phyloP scores from a whole-genome alignment of 1,140 invertebrate species.

The Hyles euphorbiae region DNA sequence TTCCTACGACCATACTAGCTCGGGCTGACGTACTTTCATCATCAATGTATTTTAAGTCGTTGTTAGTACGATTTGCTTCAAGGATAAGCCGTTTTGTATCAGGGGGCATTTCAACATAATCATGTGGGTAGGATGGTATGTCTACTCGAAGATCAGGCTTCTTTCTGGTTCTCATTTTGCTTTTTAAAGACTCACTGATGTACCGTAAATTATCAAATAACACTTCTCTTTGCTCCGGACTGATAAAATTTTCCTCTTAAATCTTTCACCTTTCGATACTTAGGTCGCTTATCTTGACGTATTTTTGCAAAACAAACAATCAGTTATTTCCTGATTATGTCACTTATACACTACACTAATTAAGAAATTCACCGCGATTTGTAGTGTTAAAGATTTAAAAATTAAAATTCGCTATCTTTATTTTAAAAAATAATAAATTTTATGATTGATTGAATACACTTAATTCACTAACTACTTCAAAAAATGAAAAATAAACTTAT shows the following conservation, averaged over 20 bases:
- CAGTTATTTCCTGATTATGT: not conserved
- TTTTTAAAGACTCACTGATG: slow-evolving; percentile 11
- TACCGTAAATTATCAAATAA: slow-evolving; percentile 7
- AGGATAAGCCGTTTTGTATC: slow-evolving; percentile 25
- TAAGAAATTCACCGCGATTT: not conserved
- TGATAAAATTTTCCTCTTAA: slow-evolving; percentile 6
- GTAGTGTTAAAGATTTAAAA: too few species aligned
- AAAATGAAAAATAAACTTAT: too few species aligned
- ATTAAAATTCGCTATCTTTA: too few species aligned
- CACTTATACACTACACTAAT: not conserved
- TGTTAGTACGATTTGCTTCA: slow-evolving; percentile 32
- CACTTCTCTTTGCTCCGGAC: slow-evolving; percentile 9
- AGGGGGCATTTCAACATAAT: slow-evolving; percentile 60
- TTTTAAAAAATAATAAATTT: too few species aligned
- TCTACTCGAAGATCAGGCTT: slow-evolving; percentile 53
- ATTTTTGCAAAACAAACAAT: not conserved
- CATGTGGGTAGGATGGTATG: slow-evolving; percentile 55
- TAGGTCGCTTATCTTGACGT: slow-evolving; percentile 1
- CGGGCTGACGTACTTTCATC: slow-evolving; percentile 21
- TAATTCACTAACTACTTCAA: too few species aligned
- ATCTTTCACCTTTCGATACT: slow-evolving; percentile 4
- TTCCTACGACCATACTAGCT: slow-evolving; percentile 3
- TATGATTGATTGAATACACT: too few species aligned
- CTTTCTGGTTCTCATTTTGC: slow-evolving; percentile 48
- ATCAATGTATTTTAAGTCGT: slow-evolving; percentile 43